Evolutionary conservation across 2,888 invertebrate species (phyloP).

Genomic region (Halocaridina rubra): DNA sequence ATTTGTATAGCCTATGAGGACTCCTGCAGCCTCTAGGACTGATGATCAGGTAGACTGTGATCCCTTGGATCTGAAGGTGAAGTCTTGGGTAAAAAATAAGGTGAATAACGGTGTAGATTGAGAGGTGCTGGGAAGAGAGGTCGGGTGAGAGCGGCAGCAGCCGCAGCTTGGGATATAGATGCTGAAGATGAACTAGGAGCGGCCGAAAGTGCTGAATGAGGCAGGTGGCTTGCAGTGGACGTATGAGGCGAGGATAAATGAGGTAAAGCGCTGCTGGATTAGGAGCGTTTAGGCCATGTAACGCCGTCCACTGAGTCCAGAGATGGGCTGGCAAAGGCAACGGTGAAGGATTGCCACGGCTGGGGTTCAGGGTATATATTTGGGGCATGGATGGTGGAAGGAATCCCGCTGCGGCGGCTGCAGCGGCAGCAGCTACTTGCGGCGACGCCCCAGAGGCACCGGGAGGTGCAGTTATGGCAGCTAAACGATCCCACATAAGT

Average conservation of each 20-base stretch:
- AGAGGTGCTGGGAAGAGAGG: constrained; percentile 57
- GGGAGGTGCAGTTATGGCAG: constrained; percentile 71
- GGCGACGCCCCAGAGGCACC: constrained; percentile 68
- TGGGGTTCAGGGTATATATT: constrained; percentile 66
- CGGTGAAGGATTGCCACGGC: constrained; percentile 65
- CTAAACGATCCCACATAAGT: constrained; percentile 65
- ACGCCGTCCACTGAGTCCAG: constrained; percentile 69
- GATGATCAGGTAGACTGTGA: constrained; percentile 41
- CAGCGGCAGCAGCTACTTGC: constrained; percentile 69
- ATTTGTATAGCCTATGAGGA: too few species aligned
- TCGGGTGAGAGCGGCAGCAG: constrained; percentile 53
- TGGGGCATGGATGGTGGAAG: constrained; percentile 66
- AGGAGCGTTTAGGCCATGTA: constrained; percentile 64
- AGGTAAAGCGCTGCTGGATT: constrained; percentile 64
- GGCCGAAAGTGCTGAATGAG: constrained; percentile 61
- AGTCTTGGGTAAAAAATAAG: constrained; percentile 61
- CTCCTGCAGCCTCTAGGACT: constrained; percentile 36
- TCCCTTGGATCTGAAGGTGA: constrained; percentile 59
- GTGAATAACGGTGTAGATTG: constrained; percentile 60
- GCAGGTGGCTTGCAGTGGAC: constrained; percentile 65
- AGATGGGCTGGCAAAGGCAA: constrained; percentile 69
- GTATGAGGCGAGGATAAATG: constrained; percentile 65
- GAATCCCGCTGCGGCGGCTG: constrained; percentile 65
- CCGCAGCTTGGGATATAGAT: constrained; percentile 48
- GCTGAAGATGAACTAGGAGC: constrained; percentile 65